Evolutionary conservation across 2,797 vertebrate genomes (phyloP).

Genomic region (Vireo griseus): DNA sequence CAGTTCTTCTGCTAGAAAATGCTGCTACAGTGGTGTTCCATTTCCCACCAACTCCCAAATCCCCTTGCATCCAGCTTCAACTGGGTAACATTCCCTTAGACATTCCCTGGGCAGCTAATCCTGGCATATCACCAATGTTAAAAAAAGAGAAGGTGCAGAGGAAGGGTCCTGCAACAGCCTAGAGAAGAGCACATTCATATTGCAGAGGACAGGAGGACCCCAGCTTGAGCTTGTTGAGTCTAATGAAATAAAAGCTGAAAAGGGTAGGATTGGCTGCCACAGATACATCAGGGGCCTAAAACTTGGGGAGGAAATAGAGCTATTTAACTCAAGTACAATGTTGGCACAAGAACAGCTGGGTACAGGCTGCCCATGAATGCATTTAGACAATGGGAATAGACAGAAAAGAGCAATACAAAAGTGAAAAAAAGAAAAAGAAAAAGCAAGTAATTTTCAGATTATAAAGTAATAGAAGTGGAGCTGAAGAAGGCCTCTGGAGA

Average conservation of each 20-base stretch:
- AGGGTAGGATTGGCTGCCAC: neutral
- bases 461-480: constrained; percentile 8
- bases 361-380: constrained; percentile 46
- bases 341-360: constrained; percentile 45
- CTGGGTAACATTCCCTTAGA: neutral
- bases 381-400: constrained; percentile 52
- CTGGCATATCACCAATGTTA: neutral
- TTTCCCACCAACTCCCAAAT: neutral
- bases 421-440: neutral
- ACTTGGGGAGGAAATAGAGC: neutral
- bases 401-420: neutral
- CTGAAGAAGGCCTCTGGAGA: neutral
- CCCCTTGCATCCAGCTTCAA: neutral
- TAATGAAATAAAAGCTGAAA: constrained; percentile 2
- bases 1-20: neutral
- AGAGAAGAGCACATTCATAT: neutral
- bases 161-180: neutral
- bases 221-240: neutral
- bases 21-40: neutral
- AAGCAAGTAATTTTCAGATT: constrained; percentile 23
- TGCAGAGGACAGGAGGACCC: neutral
- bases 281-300: neutral
- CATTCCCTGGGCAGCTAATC: neutral
- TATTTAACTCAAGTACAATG: constrained; percentile 55
- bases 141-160: neutral